Evolutionary conservation across 2,888 invertebrate genomes (phyloP), one percentile per base, ranked within the genome.

Genomic region (Zootermopsis nevadensis): DNA sequence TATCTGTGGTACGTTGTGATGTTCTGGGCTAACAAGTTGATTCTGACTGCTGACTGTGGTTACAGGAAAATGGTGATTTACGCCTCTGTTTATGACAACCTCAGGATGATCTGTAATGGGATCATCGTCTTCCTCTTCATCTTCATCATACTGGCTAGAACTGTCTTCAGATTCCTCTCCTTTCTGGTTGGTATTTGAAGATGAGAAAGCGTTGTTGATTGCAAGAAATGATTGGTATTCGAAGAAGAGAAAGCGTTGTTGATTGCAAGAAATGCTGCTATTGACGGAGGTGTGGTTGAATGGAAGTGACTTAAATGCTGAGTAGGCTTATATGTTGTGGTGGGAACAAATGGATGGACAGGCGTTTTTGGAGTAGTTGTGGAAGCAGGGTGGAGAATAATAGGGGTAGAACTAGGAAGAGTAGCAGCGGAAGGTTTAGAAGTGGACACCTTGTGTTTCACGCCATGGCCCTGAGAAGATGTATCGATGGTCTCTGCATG

Each of bases 51-150:
- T 76, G 22, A 83, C 76, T 19, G 81, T 74, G 22, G 83, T 81
- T n/a, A 81, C 83, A 27, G 83, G 83, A 53, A 74, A 83, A 15
- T 77, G 76, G 48, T 83, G 72, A 30, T 8, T 74, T 38, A n/a
- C 22, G 27, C 33, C 69, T 7, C 69, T 19, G 10, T 60, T 60
- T 27, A 60, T 60, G 15, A 19, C 19, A 69, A 69, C 19, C n/a
- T 27, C 74, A 38, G 74, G 74, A 38, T 66, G 79, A 19, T 79
- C 66, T 60, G 79, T 79, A 53, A 66, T 35, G 0, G 60, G 24
- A 27, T 66, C 60, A 24, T 66, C 66, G 24, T 79, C 79, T 10
- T 77, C 77, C 27, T 60, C 60, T 60, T 79, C 79, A 7, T 79
- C 79, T 27, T 79, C 79, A 60, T 79, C 79, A 79, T 79, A 79